Evolutionary conservation across 2,888 invertebrate species (phyloP), one percentile per base, ranked within the genome.

Genomic region (Cryptocheilus praepositus): DNA sequence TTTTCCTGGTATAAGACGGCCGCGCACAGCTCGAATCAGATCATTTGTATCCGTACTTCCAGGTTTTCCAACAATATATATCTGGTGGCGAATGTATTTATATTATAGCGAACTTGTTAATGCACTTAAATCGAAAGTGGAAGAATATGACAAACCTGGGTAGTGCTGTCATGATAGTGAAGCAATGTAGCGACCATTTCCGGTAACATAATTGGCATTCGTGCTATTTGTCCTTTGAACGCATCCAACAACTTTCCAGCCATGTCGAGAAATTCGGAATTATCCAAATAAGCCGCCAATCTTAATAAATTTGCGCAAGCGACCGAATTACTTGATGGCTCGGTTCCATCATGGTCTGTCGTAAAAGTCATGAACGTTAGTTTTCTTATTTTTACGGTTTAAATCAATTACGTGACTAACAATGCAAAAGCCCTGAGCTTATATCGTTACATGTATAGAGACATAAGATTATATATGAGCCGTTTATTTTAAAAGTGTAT

Each of bases 311-410:
- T 98, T 82, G 92, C 92, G 19, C 94, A 94, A 0, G 97, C 91
- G 0, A 98, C 94, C 53, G 97, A 97, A 88, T 98, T 98, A 43
- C 97, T 95, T 46, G 95, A 95, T 0, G 98, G 98, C 85, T 98
- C 98, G 0, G 98, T 98, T 15, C 97, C 97, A 86, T 98, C 98
- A 89, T 96, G 95, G 87, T 96, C 98, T 97, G 87, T 49, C 74
- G 16, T 36, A 22, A 55, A 19, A 22, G 49, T 55, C 58, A 21
- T 13, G 57, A 8, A 61, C 60, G 60, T 52, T n/a, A 52, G 11
- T n/a, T n/a, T n/a, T n/a, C n/a, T n/a, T n/a, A n/a, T n/a, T n/a
- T n/a, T n/a, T n/a, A n/a, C n/a, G n/a, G n/a, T n/a, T n/a, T n/a
- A n/a, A n/a, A n/a, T n/a, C n/a, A n/a, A n/a, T n/a, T n/a, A n/a